Percentiles rank a stretch among this genome's conserved stretches.
These are phyloP conservation scores for Agrochola circellaris DNA, from an alignment of 2,888 invertebrate species.

Conservation along the genomic window DNA sequence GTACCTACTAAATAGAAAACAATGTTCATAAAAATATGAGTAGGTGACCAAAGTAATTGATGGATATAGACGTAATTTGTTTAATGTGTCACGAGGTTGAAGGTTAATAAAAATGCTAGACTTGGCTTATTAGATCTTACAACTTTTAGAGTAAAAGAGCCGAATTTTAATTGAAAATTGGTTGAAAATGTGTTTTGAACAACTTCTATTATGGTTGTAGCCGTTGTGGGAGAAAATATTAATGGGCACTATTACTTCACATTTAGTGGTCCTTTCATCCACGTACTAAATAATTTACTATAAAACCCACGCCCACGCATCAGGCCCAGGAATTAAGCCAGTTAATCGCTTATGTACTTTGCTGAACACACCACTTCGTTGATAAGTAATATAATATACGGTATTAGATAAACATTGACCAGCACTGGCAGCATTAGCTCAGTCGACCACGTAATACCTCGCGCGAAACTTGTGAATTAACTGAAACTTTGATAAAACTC, in stretches of 20 bases:
- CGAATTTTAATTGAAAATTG: no score
- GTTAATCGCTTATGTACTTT: constrained; percentile 66
- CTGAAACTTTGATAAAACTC: not conserved
- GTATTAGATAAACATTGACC: constrained; percentile 66
- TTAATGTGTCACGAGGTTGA: not conserved
- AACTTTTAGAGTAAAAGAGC: no score
- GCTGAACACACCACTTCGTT: constrained; percentile 67
- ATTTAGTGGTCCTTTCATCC: constrained; percentile 2
- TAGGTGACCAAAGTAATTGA: constrained; percentile 3
- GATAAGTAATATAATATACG: constrained; percentile 58
- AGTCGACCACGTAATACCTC: constrained; percentile 33
- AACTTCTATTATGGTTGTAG: not conserved
- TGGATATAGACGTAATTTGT: constrained; percentile 15
- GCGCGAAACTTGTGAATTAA: constrained; percentile 39
- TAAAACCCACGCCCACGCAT: constrained; percentile 33
- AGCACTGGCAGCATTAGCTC: constrained; percentile 38
- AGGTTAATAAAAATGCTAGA: not conserved
- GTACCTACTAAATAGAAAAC: not conserved
- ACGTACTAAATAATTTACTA: constrained; percentile 7
- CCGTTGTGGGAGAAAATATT: no score
- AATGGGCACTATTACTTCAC: not conserved
- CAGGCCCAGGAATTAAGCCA: constrained; percentile 56
- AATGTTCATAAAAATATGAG: not conserved
- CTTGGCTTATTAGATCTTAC: not conserved
- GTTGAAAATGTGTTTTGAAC: no score